Conservation (phyloP, 2,797 vertebrate genomes). For the Orestias chungarensis region DNA sequence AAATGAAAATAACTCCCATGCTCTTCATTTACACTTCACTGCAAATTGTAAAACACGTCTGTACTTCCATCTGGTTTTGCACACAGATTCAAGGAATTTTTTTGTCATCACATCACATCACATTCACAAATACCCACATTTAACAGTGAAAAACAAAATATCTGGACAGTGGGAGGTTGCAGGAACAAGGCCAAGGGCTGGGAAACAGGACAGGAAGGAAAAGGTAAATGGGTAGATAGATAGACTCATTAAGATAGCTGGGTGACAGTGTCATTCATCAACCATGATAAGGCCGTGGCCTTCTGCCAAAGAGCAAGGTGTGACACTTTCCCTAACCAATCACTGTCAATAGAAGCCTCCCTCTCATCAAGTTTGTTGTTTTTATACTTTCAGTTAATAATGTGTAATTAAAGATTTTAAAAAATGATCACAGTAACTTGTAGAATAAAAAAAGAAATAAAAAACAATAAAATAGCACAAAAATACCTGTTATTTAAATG, state of each 20-base stretch:
- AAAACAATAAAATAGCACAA: not conserved
- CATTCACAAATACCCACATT: conserved; percentile 11
- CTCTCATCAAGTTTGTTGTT: conserved; percentile 47
- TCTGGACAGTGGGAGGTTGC: conserved; percentile 64
- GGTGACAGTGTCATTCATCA: conserved; percentile 77
- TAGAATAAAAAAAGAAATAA: not conserved
- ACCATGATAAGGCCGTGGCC: conserved; percentile 66
- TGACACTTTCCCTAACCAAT: conserved; percentile 67
- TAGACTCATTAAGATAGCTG: conserved; percentile 80
- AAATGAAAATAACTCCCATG: conserved; percentile 29
- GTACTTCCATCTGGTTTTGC: conserved; percentile 25
- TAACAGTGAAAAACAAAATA: conserved; percentile 49
- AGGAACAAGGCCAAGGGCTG: conserved; percentile 71
- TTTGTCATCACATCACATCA: too few relatives aligned
- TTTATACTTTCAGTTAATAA: conserved; percentile 35
- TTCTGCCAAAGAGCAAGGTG: conserved; percentile 70
- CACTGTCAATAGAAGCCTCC: conserved; percentile 56
- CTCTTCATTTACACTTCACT: conserved; percentile 30
- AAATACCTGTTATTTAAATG: too few relatives aligned
- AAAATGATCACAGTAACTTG: not conserved
- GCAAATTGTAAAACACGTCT: conserved; percentile 18
- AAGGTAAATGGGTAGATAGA: conserved; percentile 70
- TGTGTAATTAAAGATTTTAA: conserved; percentile 16
- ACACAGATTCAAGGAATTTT: too few relatives aligned
- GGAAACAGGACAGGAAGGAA: conserved; percentile 65